These are phyloP conservation scores for Cactoblastis cactorum DNA, from an alignment of 2,888 invertebrate species.

Conservation along the genomic window DNA sequence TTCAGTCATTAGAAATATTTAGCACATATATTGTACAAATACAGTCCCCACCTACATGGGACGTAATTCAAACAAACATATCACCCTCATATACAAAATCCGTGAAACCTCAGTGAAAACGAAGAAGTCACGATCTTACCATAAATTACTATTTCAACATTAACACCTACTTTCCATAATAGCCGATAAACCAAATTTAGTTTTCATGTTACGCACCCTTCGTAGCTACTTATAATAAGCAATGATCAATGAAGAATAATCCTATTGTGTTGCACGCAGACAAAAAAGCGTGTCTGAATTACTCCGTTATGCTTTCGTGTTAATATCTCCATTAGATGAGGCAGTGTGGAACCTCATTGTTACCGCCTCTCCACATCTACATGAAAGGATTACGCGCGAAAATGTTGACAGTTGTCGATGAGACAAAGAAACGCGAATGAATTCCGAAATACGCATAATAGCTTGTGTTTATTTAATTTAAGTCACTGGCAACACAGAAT, in stretches of 20 bases:
- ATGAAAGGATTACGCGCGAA: constrained; percentile 68
- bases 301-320: constrained; percentile 72
- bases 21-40: not conserved
- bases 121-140: constrained; percentile 67
- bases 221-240: constrained; percentile 75
- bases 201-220: constrained; percentile 78
- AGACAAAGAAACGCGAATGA: constrained; percentile 63
- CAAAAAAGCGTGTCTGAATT: constrained; percentile 76
- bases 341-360: constrained; percentile 53
- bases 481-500: constrained; percentile 71
- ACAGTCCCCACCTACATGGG: not conserved
- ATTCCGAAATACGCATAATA: constrained; percentile 64
- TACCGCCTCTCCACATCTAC: constrained; percentile 29
- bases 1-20: too few relatives aligned
- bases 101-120: constrained; percentile 50
- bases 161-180: constrained; percentile 79
- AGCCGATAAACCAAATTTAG: constrained; percentile 80
- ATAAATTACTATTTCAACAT: constrained; percentile 74
- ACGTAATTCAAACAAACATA: not conserved
- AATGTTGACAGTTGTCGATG: constrained; percentile 71
- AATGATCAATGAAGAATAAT: constrained; percentile 79
- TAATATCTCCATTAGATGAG: constrained; percentile 77
- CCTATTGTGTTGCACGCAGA: constrained; percentile 71
- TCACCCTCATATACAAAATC: constrained; percentile 24
- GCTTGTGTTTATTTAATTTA: constrained; percentile 76